phyloP scores from a whole-genome alignment of 1,140 invertebrate species.

The Drosophila orena region DNA sequence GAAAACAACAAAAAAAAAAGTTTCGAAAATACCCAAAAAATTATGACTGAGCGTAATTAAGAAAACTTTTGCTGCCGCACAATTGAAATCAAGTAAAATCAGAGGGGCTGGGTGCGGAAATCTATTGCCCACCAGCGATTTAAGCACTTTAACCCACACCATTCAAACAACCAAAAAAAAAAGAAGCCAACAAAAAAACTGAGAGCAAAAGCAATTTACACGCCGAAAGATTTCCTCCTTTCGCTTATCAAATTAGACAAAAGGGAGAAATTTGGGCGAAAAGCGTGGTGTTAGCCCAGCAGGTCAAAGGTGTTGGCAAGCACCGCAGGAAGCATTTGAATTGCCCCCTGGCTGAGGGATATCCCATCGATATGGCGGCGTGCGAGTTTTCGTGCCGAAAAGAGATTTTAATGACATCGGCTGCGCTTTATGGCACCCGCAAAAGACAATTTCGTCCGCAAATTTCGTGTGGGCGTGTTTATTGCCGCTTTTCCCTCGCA shows the following conservation, averaged over 20 bases:
- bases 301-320: conserved; percentile 71
- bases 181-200: background rate
- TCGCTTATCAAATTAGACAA: conserved; percentile 77
- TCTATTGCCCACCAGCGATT: conserved; percentile 42
- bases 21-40: conserved; percentile 18
- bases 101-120: conserved; percentile 25
- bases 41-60: conserved; percentile 67
- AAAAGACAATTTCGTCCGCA: conserved; percentile 60
- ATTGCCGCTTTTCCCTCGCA: conserved; percentile 49
- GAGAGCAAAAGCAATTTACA: conserved; percentile 55
- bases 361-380: conserved; percentile 61
- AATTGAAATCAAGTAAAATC: conserved; percentile 62
- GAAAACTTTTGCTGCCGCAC: conserved; percentile 59
- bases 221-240: conserved; percentile 39
- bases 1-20: conserved; percentile 22
- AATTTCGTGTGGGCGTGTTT: conserved; percentile 76
- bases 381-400: conserved; percentile 49
- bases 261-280: conserved; percentile 54
- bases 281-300: conserved; percentile 3
- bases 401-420: conserved; percentile 79
- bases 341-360: conserved; percentile 54
- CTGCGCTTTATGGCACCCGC: conserved; percentile 74
- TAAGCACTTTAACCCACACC: conserved; percentile 55
- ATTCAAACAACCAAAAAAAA: conserved; percentile 26
- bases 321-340: conserved; percentile 58